These are phyloP conservation scores for Eptesicus fuscus DNA, from an alignment of 2,113 vertebrate species.

Conservation along the genomic window DNA sequence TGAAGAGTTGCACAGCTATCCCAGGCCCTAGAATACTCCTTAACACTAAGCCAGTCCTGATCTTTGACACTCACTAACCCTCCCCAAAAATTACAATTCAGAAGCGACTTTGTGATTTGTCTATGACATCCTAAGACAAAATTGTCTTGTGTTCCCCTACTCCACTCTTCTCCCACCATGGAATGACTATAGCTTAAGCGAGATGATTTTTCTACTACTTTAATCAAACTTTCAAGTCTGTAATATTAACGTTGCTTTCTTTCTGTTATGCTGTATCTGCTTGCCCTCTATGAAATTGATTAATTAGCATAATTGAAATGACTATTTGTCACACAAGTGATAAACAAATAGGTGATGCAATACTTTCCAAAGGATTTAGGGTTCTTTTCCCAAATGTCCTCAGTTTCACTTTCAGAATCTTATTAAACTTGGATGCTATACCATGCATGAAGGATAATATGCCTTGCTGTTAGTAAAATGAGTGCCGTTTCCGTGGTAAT, in stretches of 20 bases:
- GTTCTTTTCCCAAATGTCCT: constrained; percentile 60
- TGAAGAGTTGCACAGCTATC: background rate
- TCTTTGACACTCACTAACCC: background rate
- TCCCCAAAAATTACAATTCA: background rate
- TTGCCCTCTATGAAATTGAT: constrained; percentile 9
- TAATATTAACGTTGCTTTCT: background rate
- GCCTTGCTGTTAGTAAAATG: constrained; percentile 72
- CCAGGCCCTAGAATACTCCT: background rate
- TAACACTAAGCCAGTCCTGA: background rate
- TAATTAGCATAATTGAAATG: background rate
- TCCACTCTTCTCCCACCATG: background rate
- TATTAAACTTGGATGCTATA: constrained; percentile 60
- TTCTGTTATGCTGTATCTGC: background rate
- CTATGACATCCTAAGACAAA: background rate
- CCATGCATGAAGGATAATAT: constrained; percentile 74
- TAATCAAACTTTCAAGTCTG: background rate
- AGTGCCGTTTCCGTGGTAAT: constrained; percentile 64
- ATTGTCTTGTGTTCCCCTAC: background rate
- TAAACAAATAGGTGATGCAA: constrained; percentile 35
- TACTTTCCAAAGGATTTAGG: constrained; percentile 33
- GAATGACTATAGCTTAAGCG: background rate
- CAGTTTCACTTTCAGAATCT: constrained; percentile 70
- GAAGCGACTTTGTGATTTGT: background rate
- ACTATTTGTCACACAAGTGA: constrained; percentile 9
- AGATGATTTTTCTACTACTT: background rate